Base-by-base conservation (phyloP, 2,888 invertebrate species). In the Philereme vetulata region DNA sequence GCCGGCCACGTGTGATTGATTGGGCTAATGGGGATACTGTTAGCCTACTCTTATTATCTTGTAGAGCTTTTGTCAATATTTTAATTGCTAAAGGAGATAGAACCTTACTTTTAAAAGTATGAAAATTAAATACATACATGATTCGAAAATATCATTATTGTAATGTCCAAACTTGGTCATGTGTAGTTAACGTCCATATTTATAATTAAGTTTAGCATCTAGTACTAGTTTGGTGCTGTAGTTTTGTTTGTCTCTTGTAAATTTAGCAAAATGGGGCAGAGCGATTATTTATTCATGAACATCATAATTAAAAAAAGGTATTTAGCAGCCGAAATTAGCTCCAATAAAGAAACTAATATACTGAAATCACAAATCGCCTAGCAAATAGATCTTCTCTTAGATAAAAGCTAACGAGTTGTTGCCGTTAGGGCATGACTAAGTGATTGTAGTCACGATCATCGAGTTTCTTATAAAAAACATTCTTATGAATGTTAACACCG, bases 401-500 rank as follows among this genome's bases (percentile, higher is more conserved):
- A 82, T 83, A 82, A 85, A 74, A 62, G 62, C 70, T 84, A 85
- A 85, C 84, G 82, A 84, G 81, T 74, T 76, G 71, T 71, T 68
- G 77, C 74, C 74, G 71, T 71, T 72, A 70, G 70, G 67, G 75
- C 80, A 80, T 88, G 88, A 89, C 88, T 89, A 87, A 89, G 76
- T 84, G 77, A 84, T 75, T 69, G 70, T 67, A 81, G 88, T 84
- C 89, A 89, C 86, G 88, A 84, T 65, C 58, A 65, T 64, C 66
- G 65, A 70, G 56, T 61, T 51, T 60, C 51, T 53, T 56, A 54
- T 43, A 34, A 49, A 50, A n/a, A 42, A n/a, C 36, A 9, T 33
- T 51, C 33, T 45, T 49, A 42, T 61, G 60, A 67, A 69, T 65
- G 69, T 64, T 64, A 64, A 53, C 34, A 38, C 66, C 62, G 66